These are phyloP conservation scores for Cynopterus brachyotis DNA, from an alignment of 2,113 vertebrate species.

Conservation along the genomic window DNA sequence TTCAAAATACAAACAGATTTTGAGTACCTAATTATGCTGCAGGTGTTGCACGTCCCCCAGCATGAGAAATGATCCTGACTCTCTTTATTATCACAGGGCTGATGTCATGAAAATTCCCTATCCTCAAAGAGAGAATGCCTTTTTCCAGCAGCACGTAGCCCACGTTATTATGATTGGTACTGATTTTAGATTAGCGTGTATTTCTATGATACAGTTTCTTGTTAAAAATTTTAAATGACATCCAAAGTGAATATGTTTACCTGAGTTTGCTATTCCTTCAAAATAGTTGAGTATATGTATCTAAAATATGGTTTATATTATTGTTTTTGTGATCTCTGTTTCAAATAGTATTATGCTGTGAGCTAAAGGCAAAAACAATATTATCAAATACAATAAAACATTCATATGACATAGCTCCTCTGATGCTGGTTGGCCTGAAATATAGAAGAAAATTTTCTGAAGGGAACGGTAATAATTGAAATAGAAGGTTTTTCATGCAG, in stretches of 20 bases:
- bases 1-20: constrained; percentile 42
- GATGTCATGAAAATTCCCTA: neutral
- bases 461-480: neutral
- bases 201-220: neutral
- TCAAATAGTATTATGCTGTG: neutral
- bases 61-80: neutral
- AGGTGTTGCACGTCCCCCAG: neutral
- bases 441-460: neutral
- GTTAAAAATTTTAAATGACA: neutral
- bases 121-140: neutral
- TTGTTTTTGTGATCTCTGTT: neutral
- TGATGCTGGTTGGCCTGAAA: neutral
- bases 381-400: neutral
- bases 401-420: neutral
- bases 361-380: neutral
- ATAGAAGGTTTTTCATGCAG: neutral
- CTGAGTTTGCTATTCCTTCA: neutral
- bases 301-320: neutral
- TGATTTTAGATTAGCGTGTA: neutral
- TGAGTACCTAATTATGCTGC: constrained; percentile 59
- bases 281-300: neutral
- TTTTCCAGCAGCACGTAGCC: accelerated
- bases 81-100: neutral
- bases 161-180: neutral
- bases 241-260: neutral